Evolutionary conservation across 2,888 invertebrate genomes (phyloP).

Genomic region (Nemapogon koenigi): DNA sequence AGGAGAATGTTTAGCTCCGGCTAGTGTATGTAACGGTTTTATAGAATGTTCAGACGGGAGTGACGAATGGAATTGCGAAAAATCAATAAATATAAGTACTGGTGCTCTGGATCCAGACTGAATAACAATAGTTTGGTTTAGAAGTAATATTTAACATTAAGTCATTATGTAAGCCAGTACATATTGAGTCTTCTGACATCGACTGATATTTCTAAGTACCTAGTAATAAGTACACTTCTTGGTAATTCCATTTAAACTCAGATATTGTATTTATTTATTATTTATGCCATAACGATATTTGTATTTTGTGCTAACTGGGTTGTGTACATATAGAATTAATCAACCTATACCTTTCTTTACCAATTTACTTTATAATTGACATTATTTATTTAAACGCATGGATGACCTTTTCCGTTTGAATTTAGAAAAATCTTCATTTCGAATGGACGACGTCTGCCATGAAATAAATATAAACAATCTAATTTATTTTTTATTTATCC

Average conservation of each 20-base stretch:
- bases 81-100: slow-evolving; percentile 27
- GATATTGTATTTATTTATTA: background rate
- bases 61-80: slow-evolving; percentile 70
- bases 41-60: slow-evolving; percentile 80
- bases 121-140: slow-evolving; percentile 12
- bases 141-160: background rate
- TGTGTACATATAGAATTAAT: slow-evolving; percentile 45
- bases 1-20: slow-evolving; percentile 75
- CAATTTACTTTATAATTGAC: slow-evolving; percentile 20
- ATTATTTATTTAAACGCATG: slow-evolving; percentile 54
- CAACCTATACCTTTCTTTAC: background rate
- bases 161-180: slow-evolving; percentile 49
- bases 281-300: background rate
- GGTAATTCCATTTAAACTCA: background rate
- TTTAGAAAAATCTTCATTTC: slow-evolving; percentile 26
- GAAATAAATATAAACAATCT: slow-evolving; percentile 25
- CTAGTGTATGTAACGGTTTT: slow-evolving; percentile 78
- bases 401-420: slow-evolving; percentile 61
- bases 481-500: slow-evolving; percentile 2
- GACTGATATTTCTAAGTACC: slow-evolving; percentile 57
- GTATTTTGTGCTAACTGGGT: slow-evolving; percentile 2
- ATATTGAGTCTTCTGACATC: slow-evolving; percentile 40
- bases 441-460: slow-evolving; percentile 60
- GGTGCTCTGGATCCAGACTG: slow-evolving; percentile 38
- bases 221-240: slow-evolving; percentile 18